Evolutionary conservation across 2,113 vertebrate species (phyloP).

Genomic region (Sinocyclocheilus grahami): DNA sequence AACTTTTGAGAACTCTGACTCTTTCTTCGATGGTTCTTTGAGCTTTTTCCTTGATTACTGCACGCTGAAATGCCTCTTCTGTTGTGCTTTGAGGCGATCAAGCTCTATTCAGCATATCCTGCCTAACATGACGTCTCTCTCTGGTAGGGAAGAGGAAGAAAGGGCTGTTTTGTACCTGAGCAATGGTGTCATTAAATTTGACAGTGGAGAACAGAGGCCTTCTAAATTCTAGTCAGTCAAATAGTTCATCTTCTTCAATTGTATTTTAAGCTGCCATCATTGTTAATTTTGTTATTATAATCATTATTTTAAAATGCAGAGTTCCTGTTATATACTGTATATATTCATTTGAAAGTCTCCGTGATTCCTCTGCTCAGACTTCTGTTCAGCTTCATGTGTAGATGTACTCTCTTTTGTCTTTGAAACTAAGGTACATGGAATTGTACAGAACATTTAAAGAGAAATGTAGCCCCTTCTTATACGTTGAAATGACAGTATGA

Average conservation of each 20-base stretch:
- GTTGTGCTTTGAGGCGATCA: background rate
- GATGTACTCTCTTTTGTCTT: background rate
- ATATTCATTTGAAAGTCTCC: background rate
- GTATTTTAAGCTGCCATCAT: constrained; percentile 3
- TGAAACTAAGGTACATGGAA: background rate
- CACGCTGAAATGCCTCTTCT: background rate
- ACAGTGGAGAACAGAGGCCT: background rate
- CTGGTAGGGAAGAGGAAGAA: background rate
- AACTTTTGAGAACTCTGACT: constrained; percentile 11
- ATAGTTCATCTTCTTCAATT: background rate
- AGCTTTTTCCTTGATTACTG: constrained; percentile 18
- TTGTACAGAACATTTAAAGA: background rate
- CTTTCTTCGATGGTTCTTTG: constrained; percentile 2
- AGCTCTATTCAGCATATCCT: background rate
- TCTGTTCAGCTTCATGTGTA: background rate
- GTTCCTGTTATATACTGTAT: background rate
- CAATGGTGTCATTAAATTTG: constrained; percentile 29
- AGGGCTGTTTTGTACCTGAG: constrained; percentile 15
- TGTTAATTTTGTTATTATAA: background rate
- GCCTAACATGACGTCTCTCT: background rate
- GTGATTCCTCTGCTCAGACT: background rate
- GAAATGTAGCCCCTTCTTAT: background rate
- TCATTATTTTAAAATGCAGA: constrained; percentile 17
- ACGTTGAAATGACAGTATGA: background rate
- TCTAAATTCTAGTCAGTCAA: background rate